Evolutionary conservation across 2,888 invertebrate species (phyloP).

Genomic region (Ganaspis brasiliensis): DNA sequence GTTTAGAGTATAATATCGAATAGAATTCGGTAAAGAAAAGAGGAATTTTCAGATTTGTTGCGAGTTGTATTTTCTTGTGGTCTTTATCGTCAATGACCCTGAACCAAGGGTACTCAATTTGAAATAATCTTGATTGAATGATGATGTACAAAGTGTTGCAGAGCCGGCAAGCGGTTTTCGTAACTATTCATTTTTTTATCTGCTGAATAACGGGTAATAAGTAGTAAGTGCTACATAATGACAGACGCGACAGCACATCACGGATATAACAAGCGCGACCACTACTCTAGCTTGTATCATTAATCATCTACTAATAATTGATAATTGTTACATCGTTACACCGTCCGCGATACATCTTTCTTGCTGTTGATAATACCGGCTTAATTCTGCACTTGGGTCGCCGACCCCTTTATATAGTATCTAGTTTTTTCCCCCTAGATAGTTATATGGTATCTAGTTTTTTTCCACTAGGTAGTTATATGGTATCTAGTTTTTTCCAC

Average conservation of each 20-base stretch:
- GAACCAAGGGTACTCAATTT: neutral
- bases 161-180: constrained; percentile 9
- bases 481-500: too few species aligned
- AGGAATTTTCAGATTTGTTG: neutral
- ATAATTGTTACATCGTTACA: constrained; percentile 26
- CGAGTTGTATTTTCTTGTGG: neutral
- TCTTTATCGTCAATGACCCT: neutral
- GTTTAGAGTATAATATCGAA: too few species aligned
- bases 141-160: constrained; percentile 18
- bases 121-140: constrained; percentile 20
- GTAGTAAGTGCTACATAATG: constrained; percentile 33
- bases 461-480: too few species aligned
- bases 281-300: neutral
- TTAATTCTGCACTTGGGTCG: neutral
- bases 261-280: constrained; percentile 23
- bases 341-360: constrained; percentile 23
- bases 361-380: neutral
- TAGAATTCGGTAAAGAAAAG: too few species aligned
- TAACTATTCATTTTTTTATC: constrained; percentile 3
- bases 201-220: constrained; percentile 38
- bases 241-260: constrained; percentile 31
- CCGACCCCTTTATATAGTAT: neutral
- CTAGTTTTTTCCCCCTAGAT: too few species aligned
- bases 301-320: constrained; percentile 27
- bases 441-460: too few species aligned